Conservation (phyloP, 2,888 invertebrate species). For the Cerceris ruficornis region DNA sequence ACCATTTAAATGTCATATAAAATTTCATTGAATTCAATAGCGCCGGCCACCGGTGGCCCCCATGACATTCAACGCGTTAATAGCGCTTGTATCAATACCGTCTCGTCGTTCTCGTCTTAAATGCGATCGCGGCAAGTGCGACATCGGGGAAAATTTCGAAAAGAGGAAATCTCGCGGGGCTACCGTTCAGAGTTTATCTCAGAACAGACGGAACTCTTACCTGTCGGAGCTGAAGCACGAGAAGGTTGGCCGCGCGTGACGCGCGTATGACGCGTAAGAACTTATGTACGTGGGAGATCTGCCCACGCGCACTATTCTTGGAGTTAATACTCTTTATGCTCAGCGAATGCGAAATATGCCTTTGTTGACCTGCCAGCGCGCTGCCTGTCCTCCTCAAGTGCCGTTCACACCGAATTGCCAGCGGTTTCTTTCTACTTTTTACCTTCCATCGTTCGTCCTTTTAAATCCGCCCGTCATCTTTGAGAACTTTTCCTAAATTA, state of each 20-base stretch:
- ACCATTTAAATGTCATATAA: too few relatives aligned
- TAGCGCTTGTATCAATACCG: neutral
- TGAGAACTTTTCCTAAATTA: too few relatives aligned
- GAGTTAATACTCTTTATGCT: conserved; percentile 75
- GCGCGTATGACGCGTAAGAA: conserved; percentile 55
- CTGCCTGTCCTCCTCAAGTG: conserved; percentile 43
- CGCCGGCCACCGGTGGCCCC: too few relatives aligned
- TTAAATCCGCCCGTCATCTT: too few relatives aligned
- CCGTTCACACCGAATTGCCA: conserved; percentile 42
- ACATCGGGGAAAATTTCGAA: conserved; percentile 5
- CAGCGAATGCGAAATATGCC: conserved; percentile 74
- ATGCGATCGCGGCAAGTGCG: neutral
- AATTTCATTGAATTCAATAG: too few relatives aligned
- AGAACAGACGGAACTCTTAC: conserved; percentile 30
- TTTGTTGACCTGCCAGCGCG: conserved; percentile 73
- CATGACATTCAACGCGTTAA: too few relatives aligned
- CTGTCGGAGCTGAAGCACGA: conserved; percentile 23
- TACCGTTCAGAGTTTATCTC: conserved; percentile 26
- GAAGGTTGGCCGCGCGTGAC: conserved; percentile 37
- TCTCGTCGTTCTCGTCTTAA: neutral
- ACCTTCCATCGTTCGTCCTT: neutral
- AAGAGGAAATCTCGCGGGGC: conserved; percentile 17
- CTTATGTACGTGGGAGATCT: conserved; percentile 70
- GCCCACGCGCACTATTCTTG: conserved; percentile 76
- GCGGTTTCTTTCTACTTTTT: neutral